phyloP scores from a whole-genome alignment of 2,888 invertebrate species.

The Thymelicus sylvestris region DNA sequence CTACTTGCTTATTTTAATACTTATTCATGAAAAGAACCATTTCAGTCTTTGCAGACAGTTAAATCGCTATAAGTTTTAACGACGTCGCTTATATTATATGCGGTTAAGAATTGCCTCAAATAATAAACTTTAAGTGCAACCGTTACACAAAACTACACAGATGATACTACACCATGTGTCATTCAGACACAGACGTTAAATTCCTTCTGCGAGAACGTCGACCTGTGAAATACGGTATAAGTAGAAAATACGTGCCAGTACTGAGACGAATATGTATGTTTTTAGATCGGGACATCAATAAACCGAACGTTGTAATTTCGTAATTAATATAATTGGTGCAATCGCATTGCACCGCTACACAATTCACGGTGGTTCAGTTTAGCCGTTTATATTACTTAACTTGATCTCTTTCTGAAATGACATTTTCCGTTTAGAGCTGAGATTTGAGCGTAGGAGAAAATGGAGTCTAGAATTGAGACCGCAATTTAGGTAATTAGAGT shows the following conservation, averaged over 20 bases:
- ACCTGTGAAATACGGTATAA: conserved; percentile 25
- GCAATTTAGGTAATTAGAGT: too few species aligned
- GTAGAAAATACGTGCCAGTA: not conserved
- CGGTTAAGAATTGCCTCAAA: not conserved
- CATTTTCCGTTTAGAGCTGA: not conserved
- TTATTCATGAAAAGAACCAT: not conserved
- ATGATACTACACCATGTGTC: conserved; percentile 10
- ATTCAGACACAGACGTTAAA: conserved; percentile 20
- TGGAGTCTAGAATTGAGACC: too few species aligned
- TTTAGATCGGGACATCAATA: conserved; percentile 49
- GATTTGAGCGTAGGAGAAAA: not conserved
- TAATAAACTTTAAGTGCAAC: too few species aligned
- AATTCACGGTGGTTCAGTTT: conserved; percentile 10
- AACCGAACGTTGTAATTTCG: conserved; percentile 40
- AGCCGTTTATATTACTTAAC: conserved; percentile 22
- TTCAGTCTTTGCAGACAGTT: conserved; percentile 4
- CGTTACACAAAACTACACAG: not conserved
- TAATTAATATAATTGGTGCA: conserved; percentile 41
- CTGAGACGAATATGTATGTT: conserved; percentile 46
- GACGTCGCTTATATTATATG: not conserved
- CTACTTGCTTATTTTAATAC: too few species aligned
- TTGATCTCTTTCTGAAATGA: conserved; percentile 15
- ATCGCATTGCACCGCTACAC: conserved; percentile 24
- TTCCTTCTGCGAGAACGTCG: not conserved
- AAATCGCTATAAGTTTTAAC: not conserved